Conservation (phyloP, 2,797 vertebrate species). For the Pempheris klunzingeri region DNA sequence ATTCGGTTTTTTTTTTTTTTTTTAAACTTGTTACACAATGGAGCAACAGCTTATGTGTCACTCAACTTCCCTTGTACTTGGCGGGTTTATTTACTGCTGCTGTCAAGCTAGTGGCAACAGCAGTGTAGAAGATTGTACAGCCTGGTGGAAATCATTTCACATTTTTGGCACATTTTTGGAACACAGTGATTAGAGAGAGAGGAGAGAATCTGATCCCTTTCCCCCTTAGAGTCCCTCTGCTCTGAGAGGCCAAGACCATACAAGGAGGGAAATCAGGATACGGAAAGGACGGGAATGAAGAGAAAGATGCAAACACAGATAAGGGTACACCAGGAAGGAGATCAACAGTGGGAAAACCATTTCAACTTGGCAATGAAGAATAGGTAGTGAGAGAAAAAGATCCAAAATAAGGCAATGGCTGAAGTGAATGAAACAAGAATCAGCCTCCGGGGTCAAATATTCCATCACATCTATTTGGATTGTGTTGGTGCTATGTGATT, state of each 20-base stretch:
- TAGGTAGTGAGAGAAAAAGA: background rate
- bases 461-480: background rate
- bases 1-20: background rate
- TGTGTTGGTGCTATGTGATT: background rate
- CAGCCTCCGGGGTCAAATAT: background rate
- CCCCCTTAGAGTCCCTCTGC: slow-evolving; percentile 3
- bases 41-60: background rate
- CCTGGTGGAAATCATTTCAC: slow-evolving; percentile 17
- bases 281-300: slow-evolving; percentile 39
- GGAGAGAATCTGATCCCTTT: slow-evolving; percentile 27
- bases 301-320: slow-evolving; percentile 48
- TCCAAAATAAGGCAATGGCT: background rate
- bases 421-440: background rate
- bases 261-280: slow-evolving; percentile 54
- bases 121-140: background rate
- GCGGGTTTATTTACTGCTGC: background rate
- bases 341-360: slow-evolving; percentile 2
- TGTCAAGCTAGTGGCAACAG: background rate
- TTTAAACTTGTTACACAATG: background rate
- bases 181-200: slow-evolving; percentile 3
- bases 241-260: slow-evolving; percentile 50
- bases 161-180: slow-evolving; percentile 17
- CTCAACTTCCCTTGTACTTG: background rate
- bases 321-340: slow-evolving; percentile 15
- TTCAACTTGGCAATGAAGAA: background rate